Evolutionary conservation across 1,140 invertebrate genomes (phyloP), one percentile per base, ranked within the genome.

Genomic region (Aphelenchoides fujianensis): DNA sequence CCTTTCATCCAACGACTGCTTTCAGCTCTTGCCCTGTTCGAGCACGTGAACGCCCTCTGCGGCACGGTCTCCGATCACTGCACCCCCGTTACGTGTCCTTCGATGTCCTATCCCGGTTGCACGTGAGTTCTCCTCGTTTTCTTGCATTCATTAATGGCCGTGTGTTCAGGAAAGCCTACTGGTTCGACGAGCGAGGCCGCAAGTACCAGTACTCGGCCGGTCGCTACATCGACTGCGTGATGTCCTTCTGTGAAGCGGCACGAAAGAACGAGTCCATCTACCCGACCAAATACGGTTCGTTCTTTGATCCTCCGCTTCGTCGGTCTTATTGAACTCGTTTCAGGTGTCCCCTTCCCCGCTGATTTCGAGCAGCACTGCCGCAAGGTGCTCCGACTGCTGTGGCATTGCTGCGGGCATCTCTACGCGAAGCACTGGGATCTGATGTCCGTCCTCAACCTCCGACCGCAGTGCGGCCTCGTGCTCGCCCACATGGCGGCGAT

Each of bases 231-330:
- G 82, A 82, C 62, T 76, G 74, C 61, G 81, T 84, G n/a, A 82
- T 82, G 74, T 82, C 82, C 12, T 79, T 72, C 35, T 77, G 72
- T 30, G 81, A 82, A 64, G 76, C 36, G 41, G 68, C 82, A 27
- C 75, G 80, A 35, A 83, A 78, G 36, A 82, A 84, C 36, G 83
- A 82, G 64, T 37, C 66, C 16, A 53, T 84, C 2, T 82, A 83
- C 57, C 81, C 81, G 5, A 82, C 81, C 1, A 82, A 84, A 78
- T 84, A 84, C 73, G 81, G 81, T 84, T 59, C 54, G 72, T n/a
- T n/a, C 32, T 66, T 66, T n/a, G n/a, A n/a, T 23, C 61, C 23
- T 63, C 27, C 31, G 7, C 27, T 69, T 70, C n/a, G 16, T 71
- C 73, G n/a, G 28, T 72, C 9, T 74, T 27, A 27, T 9, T 78